These are phyloP conservation scores for Drosophila neonasuta DNA, from an alignment of 2,888 invertebrate genomes.

Conservation along the genomic window DNA sequence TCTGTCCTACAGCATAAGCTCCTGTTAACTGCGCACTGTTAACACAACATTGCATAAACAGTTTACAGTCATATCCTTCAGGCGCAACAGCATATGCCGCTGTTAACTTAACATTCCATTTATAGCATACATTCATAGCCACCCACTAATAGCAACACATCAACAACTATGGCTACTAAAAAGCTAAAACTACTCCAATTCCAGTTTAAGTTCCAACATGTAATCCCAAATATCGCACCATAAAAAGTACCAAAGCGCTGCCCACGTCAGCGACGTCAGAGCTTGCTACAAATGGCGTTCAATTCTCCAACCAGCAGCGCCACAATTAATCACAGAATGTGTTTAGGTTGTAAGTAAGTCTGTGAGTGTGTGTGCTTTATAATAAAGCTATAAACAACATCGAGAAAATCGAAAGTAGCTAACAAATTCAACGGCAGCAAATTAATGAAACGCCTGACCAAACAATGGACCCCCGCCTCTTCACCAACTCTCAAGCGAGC, in stretches of 20 bases:
- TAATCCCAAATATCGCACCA: constrained; percentile 38
- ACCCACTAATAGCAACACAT: constrained; percentile 16
- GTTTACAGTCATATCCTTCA: background rate
- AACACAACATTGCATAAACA: background rate
- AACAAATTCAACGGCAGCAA: constrained; percentile 44
- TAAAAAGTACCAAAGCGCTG: constrained; percentile 21
- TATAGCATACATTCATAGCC: constrained; percentile 8
- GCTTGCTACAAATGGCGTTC: constrained; percentile 22
- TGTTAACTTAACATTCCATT: constrained; percentile 5
- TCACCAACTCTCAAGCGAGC: background rate
- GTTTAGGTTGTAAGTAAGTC: constrained; percentile 17
- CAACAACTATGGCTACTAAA: constrained; percentile 1
- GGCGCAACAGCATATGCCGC: background rate
- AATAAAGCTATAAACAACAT: constrained; percentile 48
- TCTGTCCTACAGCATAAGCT: too few relatives aligned
- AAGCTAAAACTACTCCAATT: constrained; percentile 15
- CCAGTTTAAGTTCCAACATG: constrained; percentile 20
- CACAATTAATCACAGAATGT: constrained; percentile 41
- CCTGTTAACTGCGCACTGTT: background rate
- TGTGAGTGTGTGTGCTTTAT: constrained; percentile 10
- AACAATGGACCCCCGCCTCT: constrained; percentile 12
- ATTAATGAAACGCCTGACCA: constrained; percentile 47
- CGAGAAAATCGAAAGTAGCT: constrained; percentile 52
- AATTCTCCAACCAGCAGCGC: constrained; percentile 29
- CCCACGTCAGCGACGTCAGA: constrained; percentile 35